phyloP scores from a whole-genome alignment of 2,113 vertebrate genomes.

The Poeciliopsis turrubarensis region DNA sequence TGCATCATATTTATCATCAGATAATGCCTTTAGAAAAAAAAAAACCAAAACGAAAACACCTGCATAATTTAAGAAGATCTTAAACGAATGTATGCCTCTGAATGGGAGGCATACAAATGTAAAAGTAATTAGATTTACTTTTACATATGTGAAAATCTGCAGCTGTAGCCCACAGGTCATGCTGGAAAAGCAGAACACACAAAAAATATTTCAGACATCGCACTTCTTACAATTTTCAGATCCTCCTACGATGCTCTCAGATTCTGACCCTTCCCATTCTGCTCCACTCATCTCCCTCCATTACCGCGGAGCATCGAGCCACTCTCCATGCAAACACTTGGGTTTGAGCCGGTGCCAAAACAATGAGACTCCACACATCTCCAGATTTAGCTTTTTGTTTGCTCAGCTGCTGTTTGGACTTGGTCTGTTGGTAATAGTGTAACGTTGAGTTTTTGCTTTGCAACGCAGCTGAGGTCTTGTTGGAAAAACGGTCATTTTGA shows the following conservation, averaged over 20 bases:
- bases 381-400: slow-evolving; percentile 32
- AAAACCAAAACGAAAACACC: no score
- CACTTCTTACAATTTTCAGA: not conserved
- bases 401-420: slow-evolving; percentile 22
- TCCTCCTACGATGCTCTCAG: not conserved
- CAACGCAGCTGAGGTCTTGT: not conserved
- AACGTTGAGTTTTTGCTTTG: slow-evolving; percentile 8
- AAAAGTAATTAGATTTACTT: no score
- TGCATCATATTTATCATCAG: no score
- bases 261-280: not conserved
- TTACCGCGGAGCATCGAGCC: slow-evolving; percentile 41
- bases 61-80: no score
- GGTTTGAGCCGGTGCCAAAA: slow-evolving; percentile 55
- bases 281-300: slow-evolving; percentile 44
- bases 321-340: slow-evolving; percentile 42
- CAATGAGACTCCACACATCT: slow-evolving; percentile 14
- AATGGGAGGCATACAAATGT: no score
- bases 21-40: no score
- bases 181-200: rapidly evolving
- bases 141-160: no score
- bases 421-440: slow-evolving; percentile 16
- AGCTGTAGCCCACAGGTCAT: not conserved
- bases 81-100: no score
- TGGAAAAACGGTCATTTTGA: no score
- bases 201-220: not conserved